Evolutionary conservation across 2,888 invertebrate genomes (phyloP), one percentile per base, ranked within the genome.

Genomic region (Eledona agricola): DNA sequence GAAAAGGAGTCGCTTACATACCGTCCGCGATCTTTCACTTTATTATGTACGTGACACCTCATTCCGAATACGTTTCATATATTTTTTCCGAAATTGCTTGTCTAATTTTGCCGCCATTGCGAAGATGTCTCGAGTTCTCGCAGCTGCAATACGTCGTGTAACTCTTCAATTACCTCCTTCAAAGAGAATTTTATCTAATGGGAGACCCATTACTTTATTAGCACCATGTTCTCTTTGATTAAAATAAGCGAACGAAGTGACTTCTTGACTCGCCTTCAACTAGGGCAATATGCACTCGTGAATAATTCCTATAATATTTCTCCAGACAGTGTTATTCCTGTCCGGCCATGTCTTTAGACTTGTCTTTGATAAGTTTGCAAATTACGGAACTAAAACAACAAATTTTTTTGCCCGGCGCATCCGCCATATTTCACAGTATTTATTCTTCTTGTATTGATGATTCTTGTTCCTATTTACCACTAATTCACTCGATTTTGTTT

Each of bases 11-110:
- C 54, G 47, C 53, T 54, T 52, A 54, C 60, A 62, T 62, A 56
- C 59, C 60, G 50, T 32, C 47, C 52, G 54, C 60, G 60, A 62
- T 62, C 62, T 58, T 62, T 58, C 58, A 59, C 60, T 63, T 59
- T 63, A 63, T 63, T 63, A 59, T 63, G 53, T 56, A 60, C 61
- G 63, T 61, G 61, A 61, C 61, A 58, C 43, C 57, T 57, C 54
- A 58, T 59, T 59, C 56, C 45, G 53, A 51, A 57, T 56, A 51
- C 55, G 46, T 51, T 51, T 34, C 26, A 38, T 45, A 51, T 55
- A 51, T 28, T 40, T 54, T 54, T 49, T 49, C n/a, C 6, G 26
- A 23, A 42, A 51, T 47, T 47, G 47, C 37, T 29, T 47, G 15
- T 20, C 47, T 47, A 47, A 47, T 47, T 47, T 37, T 10, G 19